Conservation (phyloP, 2,888 invertebrate genomes). For the Lasioglossum villosulum region DNA sequence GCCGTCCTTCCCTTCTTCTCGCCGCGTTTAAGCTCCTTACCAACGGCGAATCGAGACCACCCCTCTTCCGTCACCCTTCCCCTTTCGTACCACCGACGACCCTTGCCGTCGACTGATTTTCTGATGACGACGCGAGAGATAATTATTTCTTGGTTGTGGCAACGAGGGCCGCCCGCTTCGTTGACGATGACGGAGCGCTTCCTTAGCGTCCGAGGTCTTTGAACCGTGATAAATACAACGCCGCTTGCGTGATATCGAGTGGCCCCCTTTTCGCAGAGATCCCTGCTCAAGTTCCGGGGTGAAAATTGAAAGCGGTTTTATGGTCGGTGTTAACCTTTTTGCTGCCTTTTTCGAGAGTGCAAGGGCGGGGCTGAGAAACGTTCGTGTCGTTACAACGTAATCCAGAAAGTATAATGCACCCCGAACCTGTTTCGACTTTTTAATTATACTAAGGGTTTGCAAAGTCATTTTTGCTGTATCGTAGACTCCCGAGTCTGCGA, state of each 20-base stretch:
- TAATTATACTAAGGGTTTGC: not conserved
- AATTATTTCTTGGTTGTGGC: slow-evolving; percentile 71
- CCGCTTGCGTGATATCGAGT: slow-evolving; percentile 14
- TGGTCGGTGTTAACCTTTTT: not conserved
- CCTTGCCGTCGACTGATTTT: slow-evolving; percentile 72
- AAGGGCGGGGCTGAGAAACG: not conserved
- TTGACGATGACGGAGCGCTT: slow-evolving; percentile 11
- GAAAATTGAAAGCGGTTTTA: slow-evolving; percentile 16
- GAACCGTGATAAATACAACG: slow-evolving; percentile 23
- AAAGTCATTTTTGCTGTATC: not conserved
- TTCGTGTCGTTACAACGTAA: slow-evolving; percentile 6
- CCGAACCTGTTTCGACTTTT: not conserved
- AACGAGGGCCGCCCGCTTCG: not conserved
- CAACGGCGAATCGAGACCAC: slow-evolving; percentile 48
- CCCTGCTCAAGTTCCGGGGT: slow-evolving; percentile 4
- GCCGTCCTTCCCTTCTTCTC: slow-evolving; percentile 33
- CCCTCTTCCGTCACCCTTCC: not conserved
- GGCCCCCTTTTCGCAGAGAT: not conserved
- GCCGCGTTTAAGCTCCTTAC: slow-evolving; percentile 53
- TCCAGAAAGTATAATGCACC: slow-evolving; percentile 1
- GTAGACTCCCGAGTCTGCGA: not conserved
- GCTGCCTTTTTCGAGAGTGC: not conserved
- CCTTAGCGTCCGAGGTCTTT: slow-evolving; percentile 16
- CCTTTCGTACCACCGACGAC: not conserved
- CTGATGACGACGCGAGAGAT: slow-evolving; percentile 78